phyloP scores from a whole-genome alignment of 2,797 vertebrate genomes.

The Hippopotamyrus pictus region DNA sequence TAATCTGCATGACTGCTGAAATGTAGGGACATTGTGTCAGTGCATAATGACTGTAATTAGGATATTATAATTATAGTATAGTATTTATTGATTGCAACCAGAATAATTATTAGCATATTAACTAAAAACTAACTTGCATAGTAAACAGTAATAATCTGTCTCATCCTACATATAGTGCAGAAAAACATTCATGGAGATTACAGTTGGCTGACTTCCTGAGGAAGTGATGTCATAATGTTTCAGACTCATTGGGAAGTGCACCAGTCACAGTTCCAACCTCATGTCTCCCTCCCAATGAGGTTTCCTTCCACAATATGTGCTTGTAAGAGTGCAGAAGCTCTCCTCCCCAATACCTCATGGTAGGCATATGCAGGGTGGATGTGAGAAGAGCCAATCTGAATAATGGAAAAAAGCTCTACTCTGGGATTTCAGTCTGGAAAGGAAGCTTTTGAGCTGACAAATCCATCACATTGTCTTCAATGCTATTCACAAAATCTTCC shows the following conservation, averaged over 20 bases:
- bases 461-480: constrained; percentile 24
- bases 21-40: not conserved
- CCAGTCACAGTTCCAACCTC: not conserved
- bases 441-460: constrained; percentile 20
- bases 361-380: not conserved
- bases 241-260: not conserved
- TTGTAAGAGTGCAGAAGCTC: not conserved
- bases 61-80: not conserved
- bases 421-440: not conserved
- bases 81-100: not conserved
- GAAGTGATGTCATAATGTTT: not conserved
- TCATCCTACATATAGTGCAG: not conserved
- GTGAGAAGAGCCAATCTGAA: constrained; percentile 1
- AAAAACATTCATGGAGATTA: not conserved
- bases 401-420: constrained; percentile 21
- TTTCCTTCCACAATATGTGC: not conserved
- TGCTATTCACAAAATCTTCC: constrained; percentile 19
- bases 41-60: not conserved
- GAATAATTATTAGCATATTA: not conserved
- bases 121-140: not conserved
- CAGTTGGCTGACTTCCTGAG: not conserved
- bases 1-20: not conserved
- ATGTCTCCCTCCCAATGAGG: not conserved
- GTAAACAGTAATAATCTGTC: not conserved
- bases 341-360: not conserved